Percentiles rank a stretch among this genome's conserved stretches.
These are phyloP conservation scores for Panurus biarmicus DNA, from an alignment of 2,113 vertebrate genomes.

Conservation along the genomic window DNA sequence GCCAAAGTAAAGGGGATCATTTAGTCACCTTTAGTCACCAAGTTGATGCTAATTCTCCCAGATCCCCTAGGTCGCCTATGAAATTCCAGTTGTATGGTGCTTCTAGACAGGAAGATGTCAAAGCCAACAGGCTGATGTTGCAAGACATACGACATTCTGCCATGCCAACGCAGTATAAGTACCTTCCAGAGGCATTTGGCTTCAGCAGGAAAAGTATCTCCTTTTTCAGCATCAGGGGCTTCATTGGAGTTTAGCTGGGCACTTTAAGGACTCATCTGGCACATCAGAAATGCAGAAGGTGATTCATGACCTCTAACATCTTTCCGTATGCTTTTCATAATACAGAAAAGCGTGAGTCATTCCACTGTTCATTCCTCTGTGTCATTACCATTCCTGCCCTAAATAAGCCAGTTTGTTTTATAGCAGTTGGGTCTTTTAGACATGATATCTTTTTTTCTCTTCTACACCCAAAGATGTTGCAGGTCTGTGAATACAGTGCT, in stretches of 20 bases:
- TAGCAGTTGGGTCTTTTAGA: neutral
- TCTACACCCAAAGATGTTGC: neutral
- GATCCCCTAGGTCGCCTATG: rapidly evolving
- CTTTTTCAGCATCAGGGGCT: neutral
- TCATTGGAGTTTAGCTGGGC: neutral
- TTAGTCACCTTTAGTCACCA: neutral
- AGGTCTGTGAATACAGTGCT: neutral
- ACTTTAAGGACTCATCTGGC: neutral
- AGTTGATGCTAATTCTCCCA: neutral
- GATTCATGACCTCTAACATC: neutral
- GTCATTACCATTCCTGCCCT: neutral
- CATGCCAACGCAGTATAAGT: rapidly evolving
- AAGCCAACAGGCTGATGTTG: neutral
- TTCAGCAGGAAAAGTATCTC: neutral
- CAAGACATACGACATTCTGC: rapidly evolving
- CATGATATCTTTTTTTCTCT: neutral
- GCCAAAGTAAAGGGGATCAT: neutral
- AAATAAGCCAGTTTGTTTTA: neutral
- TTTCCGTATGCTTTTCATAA: too few relatives aligned
- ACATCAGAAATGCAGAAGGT: neutral
- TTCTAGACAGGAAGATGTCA: neutral
- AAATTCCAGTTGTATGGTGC: neutral
- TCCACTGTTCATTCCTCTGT: neutral
- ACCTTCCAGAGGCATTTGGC: neutral
- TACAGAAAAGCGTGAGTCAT: neutral